Conservation (phyloP, 2,797 vertebrate species). For the Trachurus trachurus region DNA sequence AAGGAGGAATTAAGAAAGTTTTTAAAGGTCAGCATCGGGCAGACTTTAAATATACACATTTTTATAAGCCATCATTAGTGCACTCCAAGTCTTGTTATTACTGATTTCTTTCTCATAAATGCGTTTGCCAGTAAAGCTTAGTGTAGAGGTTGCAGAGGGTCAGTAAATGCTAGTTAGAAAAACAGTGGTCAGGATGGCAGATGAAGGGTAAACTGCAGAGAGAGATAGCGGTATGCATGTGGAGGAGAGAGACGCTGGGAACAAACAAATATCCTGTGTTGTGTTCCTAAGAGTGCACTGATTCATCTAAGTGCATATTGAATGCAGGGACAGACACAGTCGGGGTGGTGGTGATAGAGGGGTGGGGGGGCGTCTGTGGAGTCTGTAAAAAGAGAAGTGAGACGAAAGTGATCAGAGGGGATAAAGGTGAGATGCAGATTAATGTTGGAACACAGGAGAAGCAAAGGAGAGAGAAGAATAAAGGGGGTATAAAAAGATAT, state of each 20-base stretch:
- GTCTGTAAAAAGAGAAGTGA: neutral
- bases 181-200: neutral
- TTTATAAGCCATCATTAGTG: conserved; percentile 24
- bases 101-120: conserved; percentile 36
- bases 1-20: conserved; percentile 21
- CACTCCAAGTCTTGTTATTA: conserved; percentile 20
- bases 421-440: neutral
- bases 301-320: neutral
- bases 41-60: conserved; percentile 18
- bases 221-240: neutral
- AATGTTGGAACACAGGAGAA: neutral
- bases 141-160: conserved; percentile 12
- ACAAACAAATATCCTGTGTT: neutral
- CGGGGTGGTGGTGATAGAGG: neutral
- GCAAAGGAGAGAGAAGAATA: neutral
- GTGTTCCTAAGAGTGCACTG: neutral
- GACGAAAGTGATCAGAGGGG: neutral
- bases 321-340: neutral
- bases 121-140: conserved; percentile 23
- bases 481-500: neutral
- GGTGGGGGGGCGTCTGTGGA: neutral
- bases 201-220: conserved; percentile 14
- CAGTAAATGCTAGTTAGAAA: conserved; percentile 19
- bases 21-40: conserved; percentile 25
- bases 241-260: neutral